Evolutionary conservation across 2,797 vertebrate species (phyloP), one percentile per base, ranked within the genome.

Genomic region (Acomys russatus): DNA sequence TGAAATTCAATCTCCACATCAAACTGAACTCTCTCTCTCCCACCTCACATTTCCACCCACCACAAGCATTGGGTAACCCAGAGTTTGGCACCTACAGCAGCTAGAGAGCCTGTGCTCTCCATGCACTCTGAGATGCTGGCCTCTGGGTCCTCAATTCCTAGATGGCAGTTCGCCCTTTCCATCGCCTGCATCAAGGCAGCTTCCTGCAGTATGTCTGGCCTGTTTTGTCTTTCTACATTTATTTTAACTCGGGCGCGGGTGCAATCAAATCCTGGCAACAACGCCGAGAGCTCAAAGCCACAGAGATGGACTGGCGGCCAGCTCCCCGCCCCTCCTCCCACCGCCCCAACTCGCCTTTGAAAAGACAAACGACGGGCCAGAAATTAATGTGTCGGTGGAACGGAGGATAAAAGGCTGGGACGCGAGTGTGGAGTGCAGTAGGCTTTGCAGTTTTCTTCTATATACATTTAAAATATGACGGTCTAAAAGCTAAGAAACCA

Each of bases 221-320:
- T 86, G 91, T 77, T 80, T 93, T 96, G 78, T 56, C 77, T 82
- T 78, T 92, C 84, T 88, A 90, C 92, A 85, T 97, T 95, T 97
- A 96, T 98, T 98, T 98, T 96, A 98, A 97, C 83, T 97, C 63
- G 64, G 64, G 94, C 70, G 61, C 35, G 25, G 78, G 96, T 20
- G 64, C 92, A 97, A 84, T 82, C 74, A 0, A 97, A 98, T 97
- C 95, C 97, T 92, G 74, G 95, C 88, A 98, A 98, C 96, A 98
- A 98, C 97, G 95, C 96, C 93, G 88, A 85, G 73, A 66, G 88
- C 78, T 89, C 33, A 85, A 97, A 98, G 66, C 71, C 93, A 92
- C 88, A 56, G 61, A 0, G 51, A 91, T 51, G 85, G 92, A 92
- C 71, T 59, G 92, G 33, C 54, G 68, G 92, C 92, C 94, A 33